Base-by-base conservation (phyloP, 2,113 vertebrate species). In the Mugil cephalus region DNA sequence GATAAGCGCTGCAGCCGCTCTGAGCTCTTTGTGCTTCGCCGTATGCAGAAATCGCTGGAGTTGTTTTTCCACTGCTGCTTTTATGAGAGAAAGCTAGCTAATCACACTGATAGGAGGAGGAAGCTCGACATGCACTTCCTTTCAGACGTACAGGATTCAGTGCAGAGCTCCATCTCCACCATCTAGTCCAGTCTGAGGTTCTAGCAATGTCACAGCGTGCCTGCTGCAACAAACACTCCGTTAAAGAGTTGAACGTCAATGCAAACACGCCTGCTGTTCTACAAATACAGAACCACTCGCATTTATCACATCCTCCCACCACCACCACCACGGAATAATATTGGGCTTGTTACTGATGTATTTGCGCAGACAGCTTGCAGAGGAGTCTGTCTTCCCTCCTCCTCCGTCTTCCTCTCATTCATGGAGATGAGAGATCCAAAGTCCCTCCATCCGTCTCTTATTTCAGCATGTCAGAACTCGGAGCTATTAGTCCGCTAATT, bases 401-500 rank as follows among this genome's bases (percentile, higher is more conserved):
- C 60, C 66, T 69, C 53, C 59, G 1, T 40, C 55, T 52, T 52
- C 69, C 62, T 47, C 77, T 68, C 69, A 71, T 62, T 18, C 47
- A 10, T 3, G 14, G 78, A 84, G 76, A 88, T 66, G 70, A 88
- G 69, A 80, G 87, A 90, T 83, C 74, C 86, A 77, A 67, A 80
- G 74, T 79, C 84, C 87, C 83, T 80, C 85, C 83, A 89, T 90
- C 81, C 79, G 62, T 91, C 90, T 88, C 76, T 87, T 85, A 88
- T 91, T 91, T 85, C 87, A 87, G 74, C 67, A 30, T 65, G 87
- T 91, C 89, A 91, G 79, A 88, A 89, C 84, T 78, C 50, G 72
- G 74, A 89, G 78, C 89, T 93, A 93, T 91, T 92, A 90, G 84
- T 80, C 84, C 40, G 48, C 88, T 94, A 93, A 94, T 94, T 94